These are phyloP conservation scores for Sphyrna mokarran DNA, from an alignment of 2,113 vertebrate genomes.

Conservation along the genomic window DNA sequence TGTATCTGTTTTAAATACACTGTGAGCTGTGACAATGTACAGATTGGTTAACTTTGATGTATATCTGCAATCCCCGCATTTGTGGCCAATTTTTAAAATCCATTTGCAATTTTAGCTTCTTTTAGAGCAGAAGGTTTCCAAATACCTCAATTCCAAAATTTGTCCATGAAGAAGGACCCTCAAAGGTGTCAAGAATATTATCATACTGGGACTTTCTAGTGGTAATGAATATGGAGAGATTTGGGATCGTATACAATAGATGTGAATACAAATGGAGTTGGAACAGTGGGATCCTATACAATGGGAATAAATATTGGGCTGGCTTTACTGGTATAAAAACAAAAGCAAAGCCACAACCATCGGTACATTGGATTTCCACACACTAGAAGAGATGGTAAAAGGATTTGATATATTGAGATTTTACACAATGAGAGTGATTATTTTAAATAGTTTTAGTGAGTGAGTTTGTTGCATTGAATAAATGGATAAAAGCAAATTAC, in stretches of 20 bases:
- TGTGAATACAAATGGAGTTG: not conserved
- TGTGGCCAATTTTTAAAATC: not conserved
- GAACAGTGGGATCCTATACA: not conserved
- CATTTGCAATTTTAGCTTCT: not conserved
- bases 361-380: not conserved
- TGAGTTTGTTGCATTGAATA: not conserved
- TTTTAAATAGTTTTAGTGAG: not conserved
- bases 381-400: not conserved
- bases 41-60: not conserved
- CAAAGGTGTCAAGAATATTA: not conserved
- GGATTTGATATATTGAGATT: not conserved
- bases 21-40: not conserved
- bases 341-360: not conserved
- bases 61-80: not conserved
- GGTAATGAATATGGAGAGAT: not conserved
- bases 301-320: not conserved
- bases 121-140: not conserved
- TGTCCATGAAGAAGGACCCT: not conserved
- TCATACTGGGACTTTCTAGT: not conserved
- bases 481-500: too few species aligned
- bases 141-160: not conserved
- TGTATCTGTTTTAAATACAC: not conserved
- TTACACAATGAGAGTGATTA: not conserved
- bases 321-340: not conserved
- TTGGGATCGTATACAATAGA: not conserved